Evolutionary conservation across 2,888 invertebrate species (phyloP).

Genomic region (Trissoscelio sp.): DNA sequence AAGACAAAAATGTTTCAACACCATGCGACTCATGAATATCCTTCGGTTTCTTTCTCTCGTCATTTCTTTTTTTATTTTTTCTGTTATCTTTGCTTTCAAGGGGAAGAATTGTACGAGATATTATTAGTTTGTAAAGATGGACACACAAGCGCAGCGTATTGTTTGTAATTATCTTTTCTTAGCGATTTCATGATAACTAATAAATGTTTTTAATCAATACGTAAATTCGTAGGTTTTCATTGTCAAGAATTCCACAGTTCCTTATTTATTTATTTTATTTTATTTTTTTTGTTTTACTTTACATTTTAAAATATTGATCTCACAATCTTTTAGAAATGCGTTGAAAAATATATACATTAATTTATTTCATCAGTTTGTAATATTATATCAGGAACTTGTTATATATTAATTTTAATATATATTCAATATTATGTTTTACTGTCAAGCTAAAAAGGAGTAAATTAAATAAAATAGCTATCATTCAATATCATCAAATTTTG

Average conservation of each 20-base stretch:
- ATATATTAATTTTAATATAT: too few species aligned
- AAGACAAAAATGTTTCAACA: constrained; percentile 22
- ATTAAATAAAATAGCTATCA: too few species aligned
- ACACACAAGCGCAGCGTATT: constrained; percentile 66
- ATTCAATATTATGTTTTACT: too few species aligned
- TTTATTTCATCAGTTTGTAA: too few species aligned
- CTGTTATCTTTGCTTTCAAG: constrained; percentile 60
- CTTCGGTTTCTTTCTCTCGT: constrained; percentile 57
- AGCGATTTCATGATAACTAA: constrained; percentile 64
- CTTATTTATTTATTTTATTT: too few species aligned
- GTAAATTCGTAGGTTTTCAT: constrained; percentile 28
- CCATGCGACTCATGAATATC: constrained; percentile 48
- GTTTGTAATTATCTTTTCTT: constrained; percentile 68
- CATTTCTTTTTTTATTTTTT: constrained; percentile 30
- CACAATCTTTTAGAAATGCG: too few species aligned
- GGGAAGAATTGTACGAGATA: constrained; percentile 65
- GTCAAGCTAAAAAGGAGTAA: too few species aligned
- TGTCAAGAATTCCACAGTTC: not conserved
- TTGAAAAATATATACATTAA: too few species aligned
- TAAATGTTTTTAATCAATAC: constrained; percentile 67
- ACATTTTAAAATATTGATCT: too few species aligned
- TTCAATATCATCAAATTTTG: too few species aligned
- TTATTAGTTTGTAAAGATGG: constrained; percentile 67
- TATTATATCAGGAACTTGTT: too few species aligned
- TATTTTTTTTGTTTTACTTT: too few species aligned